Percentiles rank a stretch among this genome's conserved stretches.
These are phyloP conservation scores for Otus sunia DNA, from an alignment of 2,113 vertebrate genomes.

Conservation along the genomic window DNA sequence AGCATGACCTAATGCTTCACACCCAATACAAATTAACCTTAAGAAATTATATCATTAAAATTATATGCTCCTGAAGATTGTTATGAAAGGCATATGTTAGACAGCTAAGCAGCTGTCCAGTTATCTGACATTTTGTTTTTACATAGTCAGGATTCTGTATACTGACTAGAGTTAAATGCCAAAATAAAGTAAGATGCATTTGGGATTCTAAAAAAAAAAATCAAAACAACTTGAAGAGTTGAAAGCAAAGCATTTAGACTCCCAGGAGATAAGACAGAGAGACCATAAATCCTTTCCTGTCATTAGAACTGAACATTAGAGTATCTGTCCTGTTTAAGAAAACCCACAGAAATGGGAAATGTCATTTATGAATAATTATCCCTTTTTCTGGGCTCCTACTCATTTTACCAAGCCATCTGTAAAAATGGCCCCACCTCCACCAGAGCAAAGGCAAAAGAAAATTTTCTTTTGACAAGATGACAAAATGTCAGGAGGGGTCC, in stretches of 20 bases:
- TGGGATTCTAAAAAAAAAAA: background rate
- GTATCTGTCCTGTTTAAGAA: constrained; percentile 31
- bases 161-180: background rate
- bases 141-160: background rate
- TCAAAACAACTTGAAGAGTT: background rate
- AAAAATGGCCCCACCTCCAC: background rate
- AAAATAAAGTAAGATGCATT: background rate
- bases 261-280: background rate
- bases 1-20: background rate
- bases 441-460: constrained; percentile 39
- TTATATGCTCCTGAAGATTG: background rate
- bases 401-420: constrained; percentile 52
- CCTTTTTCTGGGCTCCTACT: constrained; percentile 28
- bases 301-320: background rate
- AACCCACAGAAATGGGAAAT: constrained; percentile 56
- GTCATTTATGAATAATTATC: constrained; percentile 57
- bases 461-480: constrained; percentile 47
- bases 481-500: constrained; percentile 23
- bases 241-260: background rate
- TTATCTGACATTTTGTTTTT: background rate
- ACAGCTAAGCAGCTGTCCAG: background rate
- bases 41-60: background rate
- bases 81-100: background rate
- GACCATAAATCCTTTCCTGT: background rate
- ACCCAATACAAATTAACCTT: background rate